phyloP scores from a whole-genome alignment of 2,888 invertebrate genomes.

The Dexiosoma caninum region DNA sequence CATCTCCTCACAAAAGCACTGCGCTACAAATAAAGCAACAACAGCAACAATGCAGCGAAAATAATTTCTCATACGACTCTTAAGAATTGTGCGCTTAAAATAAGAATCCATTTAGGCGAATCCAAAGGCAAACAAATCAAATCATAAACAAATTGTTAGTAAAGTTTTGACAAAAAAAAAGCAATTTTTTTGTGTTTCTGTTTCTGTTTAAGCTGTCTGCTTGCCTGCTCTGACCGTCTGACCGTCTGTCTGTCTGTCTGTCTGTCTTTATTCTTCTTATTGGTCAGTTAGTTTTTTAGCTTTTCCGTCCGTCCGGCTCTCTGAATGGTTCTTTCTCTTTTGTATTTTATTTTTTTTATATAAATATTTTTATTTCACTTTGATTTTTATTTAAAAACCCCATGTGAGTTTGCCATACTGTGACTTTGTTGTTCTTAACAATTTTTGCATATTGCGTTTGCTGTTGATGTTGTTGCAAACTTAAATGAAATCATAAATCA shows the following conservation, averaged over 20 bases:
- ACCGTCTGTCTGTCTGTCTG: constrained; percentile 1
- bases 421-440: constrained; percentile 48
- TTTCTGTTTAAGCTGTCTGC: constrained; percentile 16
- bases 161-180: constrained; percentile 40
- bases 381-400: constrained; percentile 62
- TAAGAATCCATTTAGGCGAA: constrained; percentile 51
- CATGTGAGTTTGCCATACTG: constrained; percentile 62
- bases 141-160: constrained; percentile 63
- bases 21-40: background rate
- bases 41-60: background rate
- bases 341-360: too few species aligned
- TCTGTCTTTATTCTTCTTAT: background rate
- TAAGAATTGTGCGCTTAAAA: constrained; percentile 20
- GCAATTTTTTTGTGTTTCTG: constrained; percentile 19
- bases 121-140: constrained; percentile 58
- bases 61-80: constrained; percentile 51
- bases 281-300: background rate
- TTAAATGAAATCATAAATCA: constrained; percentile 63
- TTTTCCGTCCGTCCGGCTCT: background rate
- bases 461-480: constrained; percentile 48
- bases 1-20: constrained; percentile 43
- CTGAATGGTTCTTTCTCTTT: background rate
- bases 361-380: constrained; percentile 34
- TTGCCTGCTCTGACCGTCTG: too few species aligned
- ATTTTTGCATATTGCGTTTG: constrained; percentile 59